Conservation (phyloP, 2,888 invertebrate species). For the Trissolcus japonicus region DNA sequence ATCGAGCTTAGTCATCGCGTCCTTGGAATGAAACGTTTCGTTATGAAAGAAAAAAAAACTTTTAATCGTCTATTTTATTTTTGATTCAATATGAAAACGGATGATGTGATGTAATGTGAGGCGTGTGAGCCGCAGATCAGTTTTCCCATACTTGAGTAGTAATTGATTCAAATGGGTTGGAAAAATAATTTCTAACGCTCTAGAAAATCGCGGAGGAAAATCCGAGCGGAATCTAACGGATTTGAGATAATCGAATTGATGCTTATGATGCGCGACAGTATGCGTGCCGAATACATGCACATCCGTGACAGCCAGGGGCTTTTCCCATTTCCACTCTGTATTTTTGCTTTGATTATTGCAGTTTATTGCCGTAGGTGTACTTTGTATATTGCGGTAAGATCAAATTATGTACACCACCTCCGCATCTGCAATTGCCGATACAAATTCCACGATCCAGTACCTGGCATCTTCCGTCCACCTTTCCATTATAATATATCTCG, state of each 20-base stretch:
- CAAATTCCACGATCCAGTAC: conserved; percentile 72
- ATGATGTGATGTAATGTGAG: too few relatives aligned
- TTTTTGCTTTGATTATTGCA: conserved; percentile 49
- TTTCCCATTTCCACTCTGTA: conserved; percentile 63
- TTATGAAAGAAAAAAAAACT: too few relatives aligned
- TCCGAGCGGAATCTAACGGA: conserved; percentile 70
- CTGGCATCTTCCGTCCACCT: conserved; percentile 59
- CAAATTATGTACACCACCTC: conserved; percentile 63
- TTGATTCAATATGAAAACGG: too few relatives aligned
- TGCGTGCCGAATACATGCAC: conserved; percentile 62
- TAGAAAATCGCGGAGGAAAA: conserved; percentile 52
- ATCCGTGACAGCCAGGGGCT: conserved; percentile 62
- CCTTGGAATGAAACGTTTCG: conserved; percentile 46
- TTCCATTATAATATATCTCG: conserved; percentile 44
- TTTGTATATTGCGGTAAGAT: conserved; percentile 34
- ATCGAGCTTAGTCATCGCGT: too few relatives aligned
- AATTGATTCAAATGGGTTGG: too few relatives aligned
- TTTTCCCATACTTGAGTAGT: too few relatives aligned
- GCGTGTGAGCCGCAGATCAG: too few relatives aligned
- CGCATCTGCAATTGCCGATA: conserved; percentile 68
- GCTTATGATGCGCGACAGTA: conserved; percentile 53
- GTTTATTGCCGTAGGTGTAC: conserved; percentile 55
- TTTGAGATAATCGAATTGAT: conserved; percentile 65
- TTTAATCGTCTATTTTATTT: too few relatives aligned
- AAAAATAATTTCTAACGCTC: too few relatives aligned